Conservation (phyloP, 2,797 vertebrate species). For the Rhabdophis nuchalis region DNA sequence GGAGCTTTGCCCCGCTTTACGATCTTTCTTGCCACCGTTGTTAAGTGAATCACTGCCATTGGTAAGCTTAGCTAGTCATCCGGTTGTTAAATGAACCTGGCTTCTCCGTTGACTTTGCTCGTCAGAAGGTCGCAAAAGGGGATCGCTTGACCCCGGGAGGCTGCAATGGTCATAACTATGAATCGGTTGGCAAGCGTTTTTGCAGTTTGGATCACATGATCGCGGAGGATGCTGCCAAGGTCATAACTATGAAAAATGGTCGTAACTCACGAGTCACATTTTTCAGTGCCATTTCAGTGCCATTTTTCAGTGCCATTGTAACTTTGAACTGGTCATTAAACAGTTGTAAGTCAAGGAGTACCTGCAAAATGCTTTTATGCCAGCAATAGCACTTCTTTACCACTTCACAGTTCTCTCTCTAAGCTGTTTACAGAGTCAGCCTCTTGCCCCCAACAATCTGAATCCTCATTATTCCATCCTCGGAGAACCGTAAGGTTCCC, state of each 20-base stretch:
- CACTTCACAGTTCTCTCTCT: too few species aligned
- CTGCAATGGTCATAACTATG: neutral
- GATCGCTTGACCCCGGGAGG: neutral
- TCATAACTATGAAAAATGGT: neutral
- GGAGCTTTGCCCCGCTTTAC: neutral
- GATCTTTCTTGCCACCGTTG: neutral
- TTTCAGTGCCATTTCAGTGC: too few species aligned
- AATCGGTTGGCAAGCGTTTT: neutral
- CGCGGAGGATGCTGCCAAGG: neutral
- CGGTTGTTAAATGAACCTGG: neutral
- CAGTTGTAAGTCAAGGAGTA: neutral
- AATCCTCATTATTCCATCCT: too few species aligned
- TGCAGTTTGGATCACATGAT: neutral
- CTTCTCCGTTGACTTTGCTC: neutral
- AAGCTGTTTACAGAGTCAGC: too few species aligned
- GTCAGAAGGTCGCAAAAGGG: neutral
- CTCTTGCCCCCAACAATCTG: too few species aligned
- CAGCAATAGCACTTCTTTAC: too few species aligned
- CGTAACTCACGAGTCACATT: too few species aligned
- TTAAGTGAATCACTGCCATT: neutral
- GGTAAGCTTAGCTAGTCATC: rapidly evolving
- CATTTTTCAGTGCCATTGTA: neutral
- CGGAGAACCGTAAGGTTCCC: too few species aligned
- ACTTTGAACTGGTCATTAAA: neutral
- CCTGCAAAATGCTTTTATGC: neutral